A percentile compares a stretch with the other conserved stretches of the same genome.
These are phyloP conservation scores for Onthophagus taurus DNA, from an alignment of 1,140 invertebrate genomes.

Conservation along the genomic window DNA sequence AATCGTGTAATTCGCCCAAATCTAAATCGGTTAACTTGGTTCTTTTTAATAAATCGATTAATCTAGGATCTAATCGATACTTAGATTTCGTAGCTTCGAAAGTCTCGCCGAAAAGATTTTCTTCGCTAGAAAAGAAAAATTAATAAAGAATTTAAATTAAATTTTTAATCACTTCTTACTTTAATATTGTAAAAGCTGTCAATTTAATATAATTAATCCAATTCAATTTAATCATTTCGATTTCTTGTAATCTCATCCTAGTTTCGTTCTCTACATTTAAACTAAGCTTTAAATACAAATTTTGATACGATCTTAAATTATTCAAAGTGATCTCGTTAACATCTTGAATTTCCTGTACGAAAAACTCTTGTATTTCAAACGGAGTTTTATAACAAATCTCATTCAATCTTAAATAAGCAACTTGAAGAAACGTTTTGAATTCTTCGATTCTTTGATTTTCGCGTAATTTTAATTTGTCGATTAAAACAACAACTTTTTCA, in stretches of 20 bases:
- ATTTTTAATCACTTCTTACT: slow-evolving; percentile 8
- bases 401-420: slow-evolving; percentile 3
- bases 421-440: slow-evolving; percentile 7
- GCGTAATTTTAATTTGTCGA: background rate
- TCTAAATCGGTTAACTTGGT: too few species aligned
- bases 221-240: slow-evolving; percentile 1
- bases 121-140: background rate
- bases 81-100: too few species aligned
- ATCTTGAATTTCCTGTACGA: slow-evolving; percentile 12
- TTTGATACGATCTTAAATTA: slow-evolving; percentile 3
- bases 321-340: slow-evolving; percentile 6
- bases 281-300: slow-evolving; percentile 2
- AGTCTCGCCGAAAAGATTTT: too few species aligned
- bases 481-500: background rate
- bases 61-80: too few species aligned
- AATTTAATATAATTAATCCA: slow-evolving; percentile 2
- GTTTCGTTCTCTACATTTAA: slow-evolving; percentile 2
- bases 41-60: too few species aligned
- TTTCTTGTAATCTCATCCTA: background rate
- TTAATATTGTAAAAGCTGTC: background rate
- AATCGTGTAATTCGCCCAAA: too few species aligned
- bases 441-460: slow-evolving; percentile 1
- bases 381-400: slow-evolving; percentile 9
- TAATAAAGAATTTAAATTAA: too few species aligned
- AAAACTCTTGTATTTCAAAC: slow-evolving; percentile 11